Conservation (phyloP, 2,797 vertebrate genomes). For the Pipistrellus pygmaeus region DNA sequence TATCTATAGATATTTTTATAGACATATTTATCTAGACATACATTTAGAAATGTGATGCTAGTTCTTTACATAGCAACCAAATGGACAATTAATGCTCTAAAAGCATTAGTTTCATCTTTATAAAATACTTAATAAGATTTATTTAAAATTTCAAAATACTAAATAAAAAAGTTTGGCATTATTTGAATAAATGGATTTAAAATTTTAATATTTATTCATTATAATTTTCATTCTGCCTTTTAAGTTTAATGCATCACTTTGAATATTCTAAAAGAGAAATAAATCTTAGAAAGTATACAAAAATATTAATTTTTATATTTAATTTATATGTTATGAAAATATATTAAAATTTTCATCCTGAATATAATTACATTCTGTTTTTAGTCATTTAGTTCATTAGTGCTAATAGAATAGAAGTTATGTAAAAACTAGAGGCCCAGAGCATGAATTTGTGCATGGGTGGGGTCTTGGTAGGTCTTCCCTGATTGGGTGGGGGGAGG, state of each 20-base stretch:
- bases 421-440: not conserved
- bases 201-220: not conserved
- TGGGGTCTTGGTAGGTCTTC: too few relatives aligned
- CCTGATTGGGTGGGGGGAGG: too few relatives aligned
- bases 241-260: conserved; percentile 21
- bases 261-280: conserved; percentile 49
- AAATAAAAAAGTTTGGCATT: conserved; percentile 27
- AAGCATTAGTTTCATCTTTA: conserved; percentile 37
- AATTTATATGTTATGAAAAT: conserved; percentile 48
- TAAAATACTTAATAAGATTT: conserved; percentile 51
- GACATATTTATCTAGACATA: not conserved
- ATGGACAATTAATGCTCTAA: not conserved
- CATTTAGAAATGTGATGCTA: not conserved
- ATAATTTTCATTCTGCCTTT: conserved; percentile 6
- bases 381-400: conserved; percentile 7
- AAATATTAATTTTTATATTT: conserved; percentile 8
- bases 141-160: conserved; percentile 50
- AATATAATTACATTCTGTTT: not conserved
- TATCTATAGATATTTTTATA: not conserved
- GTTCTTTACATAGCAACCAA: conserved; percentile 20
- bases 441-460: too few relatives aligned
- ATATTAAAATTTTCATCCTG: not conserved
- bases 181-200: conserved; percentile 51
- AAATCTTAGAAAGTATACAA: not conserved
- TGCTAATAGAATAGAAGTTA: not conserved